These are phyloP conservation scores for Tetragnatha montana DNA, from an alignment of 2,888 invertebrate genomes.

Conservation along the genomic window DNA sequence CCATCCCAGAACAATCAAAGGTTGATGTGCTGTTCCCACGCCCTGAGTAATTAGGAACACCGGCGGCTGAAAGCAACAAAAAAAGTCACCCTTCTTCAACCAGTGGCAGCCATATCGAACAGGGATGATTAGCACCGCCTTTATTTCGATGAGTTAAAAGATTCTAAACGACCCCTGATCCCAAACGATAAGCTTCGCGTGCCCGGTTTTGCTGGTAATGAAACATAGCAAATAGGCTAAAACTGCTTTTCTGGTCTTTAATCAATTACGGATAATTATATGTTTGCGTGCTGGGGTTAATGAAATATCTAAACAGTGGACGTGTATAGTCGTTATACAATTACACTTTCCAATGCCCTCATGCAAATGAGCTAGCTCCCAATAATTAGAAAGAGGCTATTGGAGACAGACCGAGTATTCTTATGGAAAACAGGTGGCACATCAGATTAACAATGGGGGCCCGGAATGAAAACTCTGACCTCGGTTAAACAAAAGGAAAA, in stretches of 20 bases:
- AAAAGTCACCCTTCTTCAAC: slow-evolving; percentile 10
- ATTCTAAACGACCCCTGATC: slow-evolving; percentile 27
- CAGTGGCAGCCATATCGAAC: slow-evolving; percentile 34
- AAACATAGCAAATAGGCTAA: slow-evolving; percentile 65
- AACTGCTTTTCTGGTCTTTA: slow-evolving; percentile 68
- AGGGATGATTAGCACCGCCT: slow-evolving; percentile 30
- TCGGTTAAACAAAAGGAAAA: slow-evolving; percentile 50
- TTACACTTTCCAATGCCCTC: slow-evolving; percentile 69
- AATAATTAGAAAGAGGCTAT: slow-evolving; percentile 64
- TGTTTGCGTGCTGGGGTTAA: slow-evolving; percentile 68
- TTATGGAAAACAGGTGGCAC: slow-evolving; percentile 66
- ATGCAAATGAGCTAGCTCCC: slow-evolving; percentile 68
- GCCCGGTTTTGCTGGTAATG: slow-evolving; percentile 65
- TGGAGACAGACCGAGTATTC: slow-evolving; percentile 54
- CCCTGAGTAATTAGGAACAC: slow-evolving; percentile 21
- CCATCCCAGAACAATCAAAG: not conserved
- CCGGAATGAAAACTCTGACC: slow-evolving; percentile 57
- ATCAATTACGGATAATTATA: slow-evolving; percentile 70
- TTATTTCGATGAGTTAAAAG: slow-evolving; percentile 41
- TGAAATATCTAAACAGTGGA: slow-evolving; percentile 69
- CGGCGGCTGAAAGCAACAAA: not conserved
- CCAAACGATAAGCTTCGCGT: slow-evolving; percentile 54
- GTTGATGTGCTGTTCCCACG: not conserved
- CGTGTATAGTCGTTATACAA: slow-evolving; percentile 70
- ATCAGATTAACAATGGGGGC: slow-evolving; percentile 45